These are phyloP conservation scores for Rhamnusium bicolor DNA, from an alignment of 2,888 invertebrate genomes.

Conservation along the genomic window DNA sequence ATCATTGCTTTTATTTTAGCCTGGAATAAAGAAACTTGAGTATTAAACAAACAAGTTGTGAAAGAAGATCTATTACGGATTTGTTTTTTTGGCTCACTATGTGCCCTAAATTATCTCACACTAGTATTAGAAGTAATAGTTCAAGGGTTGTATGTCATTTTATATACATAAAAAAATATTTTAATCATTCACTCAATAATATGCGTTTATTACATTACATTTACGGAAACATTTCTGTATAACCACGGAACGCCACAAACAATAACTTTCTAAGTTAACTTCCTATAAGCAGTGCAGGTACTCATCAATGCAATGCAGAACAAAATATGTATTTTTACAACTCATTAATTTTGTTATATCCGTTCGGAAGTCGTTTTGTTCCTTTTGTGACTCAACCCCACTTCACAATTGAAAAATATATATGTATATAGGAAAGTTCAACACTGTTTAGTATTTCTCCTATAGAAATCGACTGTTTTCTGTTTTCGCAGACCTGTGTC, in stretches of 20 bases:
- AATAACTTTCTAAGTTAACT: conserved; percentile 15
- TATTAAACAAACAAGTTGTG: too few relatives aligned
- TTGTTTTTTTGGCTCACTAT: too few relatives aligned
- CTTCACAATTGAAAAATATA: conserved; percentile 23
- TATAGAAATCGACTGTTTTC: conserved; percentile 24
- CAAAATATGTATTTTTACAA: conserved; percentile 2
- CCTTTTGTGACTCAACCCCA: conserved; percentile 22
- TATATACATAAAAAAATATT: too few relatives aligned
- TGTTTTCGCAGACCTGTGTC: neutral
- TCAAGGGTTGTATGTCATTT: too few relatives aligned
- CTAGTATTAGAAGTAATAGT: too few relatives aligned
- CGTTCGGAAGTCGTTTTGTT: conserved; percentile 26
- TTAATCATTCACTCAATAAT: neutral
- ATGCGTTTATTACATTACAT: neutral
- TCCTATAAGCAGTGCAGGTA: neutral
- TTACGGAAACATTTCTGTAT: neutral
- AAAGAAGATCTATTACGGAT: too few relatives aligned
- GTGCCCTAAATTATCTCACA: too few relatives aligned
- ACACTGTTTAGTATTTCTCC: conserved; percentile 20
- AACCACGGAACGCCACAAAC: neutral
- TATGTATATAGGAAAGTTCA: conserved; percentile 27
- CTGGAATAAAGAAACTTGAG: too few relatives aligned
- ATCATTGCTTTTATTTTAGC: too few relatives aligned
- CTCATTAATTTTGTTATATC: neutral
- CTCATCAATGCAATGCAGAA: conserved; percentile 12